Percentiles rank a stretch among this genome's conserved stretches.
phyloP scores from a whole-genome alignment of 2,797 vertebrate genomes.

The Schizopygopsis malacanthus region DNA sequence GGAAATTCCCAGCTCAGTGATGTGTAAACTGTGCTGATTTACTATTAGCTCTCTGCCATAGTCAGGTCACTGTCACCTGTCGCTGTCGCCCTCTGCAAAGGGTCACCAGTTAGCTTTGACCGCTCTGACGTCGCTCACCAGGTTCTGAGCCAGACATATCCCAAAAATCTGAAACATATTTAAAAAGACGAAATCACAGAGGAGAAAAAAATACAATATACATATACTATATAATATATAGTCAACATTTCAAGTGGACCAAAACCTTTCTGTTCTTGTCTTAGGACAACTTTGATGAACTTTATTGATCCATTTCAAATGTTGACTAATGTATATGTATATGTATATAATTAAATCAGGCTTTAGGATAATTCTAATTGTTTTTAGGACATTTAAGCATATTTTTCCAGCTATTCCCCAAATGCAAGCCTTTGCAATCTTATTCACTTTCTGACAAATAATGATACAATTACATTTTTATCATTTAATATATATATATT shows the following conservation, averaged over 20 bases:
- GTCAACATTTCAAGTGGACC: too few species aligned
- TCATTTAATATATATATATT: neutral
- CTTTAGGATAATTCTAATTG: too few species aligned
- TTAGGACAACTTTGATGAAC: too few species aligned
- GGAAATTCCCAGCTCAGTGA: neutral
- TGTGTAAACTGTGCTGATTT: conserved; percentile 42
- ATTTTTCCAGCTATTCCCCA: neutral
- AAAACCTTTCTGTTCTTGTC: too few species aligned
- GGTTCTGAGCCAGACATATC: conserved; percentile 92
- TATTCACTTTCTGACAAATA: neutral
- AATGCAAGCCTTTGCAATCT: neutral
- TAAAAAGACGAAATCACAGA: conserved; percentile 3
- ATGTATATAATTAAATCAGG: too few species aligned
- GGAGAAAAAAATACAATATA: neutral
- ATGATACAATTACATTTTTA: neutral
- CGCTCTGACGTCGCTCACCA: conserved; percentile 89
- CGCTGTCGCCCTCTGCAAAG: conserved; percentile 37
- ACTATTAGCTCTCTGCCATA: neutral
- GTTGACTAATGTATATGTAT: too few species aligned
- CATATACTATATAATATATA: too few species aligned
- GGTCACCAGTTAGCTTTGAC: conserved; percentile 94
- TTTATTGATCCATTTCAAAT: too few species aligned
- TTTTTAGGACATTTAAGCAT: neutral
- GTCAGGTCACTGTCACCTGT: conserved; percentile 49
- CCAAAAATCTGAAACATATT: conserved; percentile 84